Evolutionary conservation across 2,888 invertebrate genomes (phyloP), one percentile per base, ranked within the genome.

Genomic region (Papilio protenor): DNA sequence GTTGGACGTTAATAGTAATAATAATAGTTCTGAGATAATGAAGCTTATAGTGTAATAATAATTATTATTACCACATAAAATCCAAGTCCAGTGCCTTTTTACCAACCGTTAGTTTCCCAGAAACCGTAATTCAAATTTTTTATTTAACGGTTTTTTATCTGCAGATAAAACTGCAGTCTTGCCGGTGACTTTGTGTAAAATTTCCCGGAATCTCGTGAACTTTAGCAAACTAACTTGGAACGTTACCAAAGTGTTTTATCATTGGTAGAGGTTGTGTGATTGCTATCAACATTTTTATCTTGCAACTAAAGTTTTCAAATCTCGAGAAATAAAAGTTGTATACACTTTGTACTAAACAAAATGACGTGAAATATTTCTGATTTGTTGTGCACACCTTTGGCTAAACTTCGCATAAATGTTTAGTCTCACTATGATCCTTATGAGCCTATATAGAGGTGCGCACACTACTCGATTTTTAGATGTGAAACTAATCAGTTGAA

Each of bases 211-310:
- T 27, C 49, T 52, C 52, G 52, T 66, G n/a, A 40, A 52, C 23
- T 75, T 66, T 66, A 47, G 52, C 49, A 47, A 70, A 70, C 47
- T 18, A 75, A 18, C 18, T 75, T 75, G 75, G 75, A 75, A 66
- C 27, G 23, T n/a, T 52, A 66, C 75, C 75, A 75, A 75, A 23
- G 27, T 66, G 61, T 66, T 64, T 75, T 75, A 66, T 33, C 75
- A 52, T 27, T 64, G 61, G 49, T 49, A 49, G 64, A 47, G 61
- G 52, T 52, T 33, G 47, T 66, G 49, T 12, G 61, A 12, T 14
- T 45, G n/a, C 23, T 27, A 16, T 64, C 47, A 2, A 47, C 61
- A 12, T 52, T 64, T 64, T 49, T 27, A 27, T 61, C 27, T 61
- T 27, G 12, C 5, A 27, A 11, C 23, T 8, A 23, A 27, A 4